These are phyloP conservation scores for Platygyra sinensis DNA, from an alignment of 64 coral and sea anemone species.

Conservation along the genomic window DNA sequence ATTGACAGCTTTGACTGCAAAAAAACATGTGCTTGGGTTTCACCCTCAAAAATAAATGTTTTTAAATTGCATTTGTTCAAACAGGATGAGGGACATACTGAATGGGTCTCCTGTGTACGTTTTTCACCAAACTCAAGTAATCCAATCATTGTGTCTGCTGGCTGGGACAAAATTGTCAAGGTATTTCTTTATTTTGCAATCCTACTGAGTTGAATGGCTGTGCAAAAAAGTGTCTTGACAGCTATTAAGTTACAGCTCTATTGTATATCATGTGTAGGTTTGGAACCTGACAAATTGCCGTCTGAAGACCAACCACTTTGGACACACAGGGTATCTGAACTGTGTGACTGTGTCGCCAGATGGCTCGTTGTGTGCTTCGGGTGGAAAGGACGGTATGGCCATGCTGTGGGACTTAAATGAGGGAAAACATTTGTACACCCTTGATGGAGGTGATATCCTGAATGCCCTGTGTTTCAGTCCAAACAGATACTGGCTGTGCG, in stretches of 20 bases:
- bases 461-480: slow-evolving; percentile 98
- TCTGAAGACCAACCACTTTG: slow-evolving; percentile 98
- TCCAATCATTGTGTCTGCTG: slow-evolving; percentile 93
- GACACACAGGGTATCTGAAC: slow-evolving; percentile 95
- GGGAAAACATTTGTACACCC: slow-evolving; percentile 96
- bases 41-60: no score
- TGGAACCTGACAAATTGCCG: slow-evolving; percentile 99
- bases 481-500: slow-evolving; percentile 99
- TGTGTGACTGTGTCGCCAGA: slow-evolving; percentile 98
- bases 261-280: slow-evolving; percentile 40
- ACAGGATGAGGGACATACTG: slow-evolving; percentile 88
- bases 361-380: slow-evolving; percentile 96
- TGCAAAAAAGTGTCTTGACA: not conserved
- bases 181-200: slow-evolving; percentile 27
- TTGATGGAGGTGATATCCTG: slow-evolving; percentile 88
- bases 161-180: slow-evolving; percentile 97
- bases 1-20: no score
- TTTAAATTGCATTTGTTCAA: not conserved
- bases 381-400: slow-evolving; percentile 95
- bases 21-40: no score
- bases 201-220: no score
- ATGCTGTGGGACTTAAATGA: slow-evolving; percentile 99
- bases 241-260: not conserved
- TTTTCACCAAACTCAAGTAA: slow-evolving; percentile 98
- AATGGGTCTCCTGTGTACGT: slow-evolving; percentile 96